These are phyloP conservation scores for Dasyprocta punctata DNA, from an alignment of 2,113 vertebrate genomes.

Conservation along the genomic window DNA sequence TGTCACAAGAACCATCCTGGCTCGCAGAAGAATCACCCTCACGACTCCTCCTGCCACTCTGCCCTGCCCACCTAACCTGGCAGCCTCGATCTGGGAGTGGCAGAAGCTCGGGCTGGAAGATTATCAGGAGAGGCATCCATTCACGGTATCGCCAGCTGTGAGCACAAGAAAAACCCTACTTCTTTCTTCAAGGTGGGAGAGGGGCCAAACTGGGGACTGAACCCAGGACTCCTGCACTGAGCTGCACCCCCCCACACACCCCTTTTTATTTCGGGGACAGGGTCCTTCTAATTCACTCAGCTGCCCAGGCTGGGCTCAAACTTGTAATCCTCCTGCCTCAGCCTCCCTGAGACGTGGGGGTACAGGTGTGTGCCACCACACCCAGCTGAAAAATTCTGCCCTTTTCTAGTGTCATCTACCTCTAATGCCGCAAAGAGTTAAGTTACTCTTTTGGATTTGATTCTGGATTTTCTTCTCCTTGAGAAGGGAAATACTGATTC, in stretches of 20 bases:
- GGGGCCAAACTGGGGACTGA: background rate
- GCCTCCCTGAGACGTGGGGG: background rate
- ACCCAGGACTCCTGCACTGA: background rate
- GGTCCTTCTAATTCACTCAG: background rate
- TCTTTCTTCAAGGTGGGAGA: too few species aligned
- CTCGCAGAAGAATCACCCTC: background rate
- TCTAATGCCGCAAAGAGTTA: slow-evolving; percentile 9
- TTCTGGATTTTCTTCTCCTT: background rate
- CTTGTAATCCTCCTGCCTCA: background rate
- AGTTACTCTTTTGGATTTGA: background rate
- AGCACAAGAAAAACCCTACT: background rate
- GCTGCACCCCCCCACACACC: background rate
- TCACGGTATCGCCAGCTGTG: background rate
- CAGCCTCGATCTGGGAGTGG: background rate
- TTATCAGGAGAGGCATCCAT: background rate
- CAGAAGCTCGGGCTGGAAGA: background rate
- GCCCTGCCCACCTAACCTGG: background rate
- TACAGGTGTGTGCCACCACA: background rate
- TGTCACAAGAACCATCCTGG: background rate
- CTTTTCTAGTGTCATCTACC: background rate
- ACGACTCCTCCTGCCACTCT: background rate
- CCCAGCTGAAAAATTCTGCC: background rate
- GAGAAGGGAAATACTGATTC: background rate
- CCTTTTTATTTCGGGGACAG: background rate
- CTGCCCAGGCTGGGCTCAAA: background rate